Conservation (phyloP, 2,113 vertebrate species). For the Chlamydotis undulata region DNA sequence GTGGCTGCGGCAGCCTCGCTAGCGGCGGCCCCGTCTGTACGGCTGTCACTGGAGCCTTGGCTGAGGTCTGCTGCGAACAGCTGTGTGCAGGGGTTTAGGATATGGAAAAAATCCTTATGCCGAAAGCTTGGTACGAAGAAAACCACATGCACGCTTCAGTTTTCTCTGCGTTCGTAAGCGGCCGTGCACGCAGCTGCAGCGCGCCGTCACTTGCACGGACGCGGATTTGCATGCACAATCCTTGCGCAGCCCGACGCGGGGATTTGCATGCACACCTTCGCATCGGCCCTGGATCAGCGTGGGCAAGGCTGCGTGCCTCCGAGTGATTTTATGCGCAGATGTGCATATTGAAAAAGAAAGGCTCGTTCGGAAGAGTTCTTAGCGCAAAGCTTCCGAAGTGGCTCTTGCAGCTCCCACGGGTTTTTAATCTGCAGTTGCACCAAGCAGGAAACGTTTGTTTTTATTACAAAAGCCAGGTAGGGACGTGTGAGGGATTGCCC, state of each 20-base stretch:
- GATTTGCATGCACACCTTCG: neutral
- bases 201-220: neutral
- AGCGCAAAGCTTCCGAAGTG: neutral
- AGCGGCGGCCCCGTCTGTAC: neutral
- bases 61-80: neutral
- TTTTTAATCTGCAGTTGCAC: neutral
- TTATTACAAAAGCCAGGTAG: neutral
- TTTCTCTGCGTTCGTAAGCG: neutral
- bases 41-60: neutral
- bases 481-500: neutral
- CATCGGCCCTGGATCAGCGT: accelerated
- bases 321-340: neutral
- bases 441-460: neutral
- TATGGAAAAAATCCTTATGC: neutral
- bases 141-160: accelerated
- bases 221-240: neutral
- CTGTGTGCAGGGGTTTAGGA: neutral
- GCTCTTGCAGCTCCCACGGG: neutral
- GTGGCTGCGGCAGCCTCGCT: neutral
- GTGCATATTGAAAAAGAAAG: neutral
- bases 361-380: neutral
- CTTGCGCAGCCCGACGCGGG: neutral
- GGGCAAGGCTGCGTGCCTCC: accelerated
- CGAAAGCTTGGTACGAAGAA: neutral
- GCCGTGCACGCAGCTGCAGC: neutral